phyloP scores from a whole-genome alignment of 2,797 vertebrate genomes.

The Neopelma chrysocephalum region DNA sequence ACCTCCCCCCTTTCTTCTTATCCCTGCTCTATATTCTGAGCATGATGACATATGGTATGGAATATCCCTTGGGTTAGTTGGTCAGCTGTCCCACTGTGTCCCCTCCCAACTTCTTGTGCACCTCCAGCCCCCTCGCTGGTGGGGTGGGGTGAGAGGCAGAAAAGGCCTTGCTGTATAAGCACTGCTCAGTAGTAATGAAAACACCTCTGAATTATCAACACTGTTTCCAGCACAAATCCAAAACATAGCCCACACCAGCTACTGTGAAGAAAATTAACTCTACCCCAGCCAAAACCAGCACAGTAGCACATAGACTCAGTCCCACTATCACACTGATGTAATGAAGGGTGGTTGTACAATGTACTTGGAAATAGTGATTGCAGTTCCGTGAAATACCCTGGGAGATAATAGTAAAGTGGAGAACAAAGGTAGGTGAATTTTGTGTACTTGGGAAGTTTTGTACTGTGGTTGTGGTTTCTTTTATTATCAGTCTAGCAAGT shows the following conservation, averaged over 20 bases:
- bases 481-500: neutral
- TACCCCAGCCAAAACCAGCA: neutral
- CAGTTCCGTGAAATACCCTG: neutral
- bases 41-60: neutral
- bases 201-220: neutral
- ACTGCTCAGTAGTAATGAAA: neutral
- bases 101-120: neutral
- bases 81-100: neutral
- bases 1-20: neutral
- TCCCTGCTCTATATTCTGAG: neutral
- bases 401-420: neutral
- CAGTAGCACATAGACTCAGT: rapidly evolving
- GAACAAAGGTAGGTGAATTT: neutral
- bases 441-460: neutral
- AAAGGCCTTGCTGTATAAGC: neutral
- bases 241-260: neutral
- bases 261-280: neutral
- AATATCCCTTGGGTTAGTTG: neutral
- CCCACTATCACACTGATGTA: neutral
- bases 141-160: neutral
- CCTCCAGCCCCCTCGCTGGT: neutral
- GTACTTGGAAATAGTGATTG: neutral
- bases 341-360: neutral
- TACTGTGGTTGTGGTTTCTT: neutral
- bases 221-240: neutral